Conservation (phyloP, 2,797 vertebrate genomes). For the Siniperca scherzeri region DNA sequence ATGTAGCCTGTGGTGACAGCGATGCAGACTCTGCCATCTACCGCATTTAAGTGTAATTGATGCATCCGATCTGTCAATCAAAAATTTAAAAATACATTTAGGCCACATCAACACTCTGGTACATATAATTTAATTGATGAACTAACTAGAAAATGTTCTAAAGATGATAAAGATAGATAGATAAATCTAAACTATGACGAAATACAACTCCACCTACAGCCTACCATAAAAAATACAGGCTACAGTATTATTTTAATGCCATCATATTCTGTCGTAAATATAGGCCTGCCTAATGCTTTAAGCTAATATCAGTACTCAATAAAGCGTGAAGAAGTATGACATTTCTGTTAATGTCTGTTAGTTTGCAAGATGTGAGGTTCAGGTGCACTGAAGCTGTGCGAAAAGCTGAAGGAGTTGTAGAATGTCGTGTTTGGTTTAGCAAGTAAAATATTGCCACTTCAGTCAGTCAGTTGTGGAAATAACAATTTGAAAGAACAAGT, state of each 20-base stretch:
- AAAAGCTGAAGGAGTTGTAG: not conserved
- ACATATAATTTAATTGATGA: not conserved
- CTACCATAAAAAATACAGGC: no score
- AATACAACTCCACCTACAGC: not conserved
- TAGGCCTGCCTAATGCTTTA: no score
- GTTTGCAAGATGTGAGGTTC: conserved; percentile 1
- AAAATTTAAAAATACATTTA: no score
- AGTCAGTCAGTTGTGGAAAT: not conserved
- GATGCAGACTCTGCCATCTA: conserved; percentile 65
- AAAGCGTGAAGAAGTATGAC: not conserved
- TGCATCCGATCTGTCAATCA: accelerated
- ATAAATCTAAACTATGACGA: not conserved
- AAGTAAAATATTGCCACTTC: not conserved
- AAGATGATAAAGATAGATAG: not conserved
- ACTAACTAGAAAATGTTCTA: not conserved
- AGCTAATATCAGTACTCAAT: not conserved
- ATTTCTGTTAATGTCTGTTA: not conserved
- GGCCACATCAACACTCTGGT: accelerated
- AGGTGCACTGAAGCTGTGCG: not conserved
- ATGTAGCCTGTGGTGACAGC: not conserved
- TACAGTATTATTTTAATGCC: not conserved
- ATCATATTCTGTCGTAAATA: not conserved
- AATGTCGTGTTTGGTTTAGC: not conserved
- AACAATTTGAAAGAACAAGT: accelerated
- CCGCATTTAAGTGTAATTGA: conserved; percentile 28